A percentile compares a stretch with the other conserved stretches of the same genome.
Conservation (phyloP, 2,888 invertebrate species). For the Agelastica alni region DNA sequence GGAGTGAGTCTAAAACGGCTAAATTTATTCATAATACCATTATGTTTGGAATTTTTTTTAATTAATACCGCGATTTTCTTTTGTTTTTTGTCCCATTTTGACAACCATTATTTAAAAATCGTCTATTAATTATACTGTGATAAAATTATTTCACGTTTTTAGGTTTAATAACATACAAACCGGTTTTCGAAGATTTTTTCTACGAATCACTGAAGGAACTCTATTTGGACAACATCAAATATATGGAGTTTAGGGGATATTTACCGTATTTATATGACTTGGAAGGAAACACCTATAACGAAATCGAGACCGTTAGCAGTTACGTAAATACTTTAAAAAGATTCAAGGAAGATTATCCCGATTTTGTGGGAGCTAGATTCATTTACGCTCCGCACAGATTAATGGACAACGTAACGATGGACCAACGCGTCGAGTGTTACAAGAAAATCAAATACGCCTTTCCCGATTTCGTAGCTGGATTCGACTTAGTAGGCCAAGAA, state of each 20-base stretch:
- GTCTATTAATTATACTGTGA: no score
- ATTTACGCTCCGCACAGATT: conserved; percentile 63
- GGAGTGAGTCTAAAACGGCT: no score
- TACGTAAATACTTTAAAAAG: conserved; percentile 58
- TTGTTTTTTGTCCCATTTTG: no score
- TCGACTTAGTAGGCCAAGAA: conserved; percentile 82
- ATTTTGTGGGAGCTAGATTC: conserved; percentile 63
- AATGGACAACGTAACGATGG: conserved; percentile 54
- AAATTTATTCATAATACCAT: no score
- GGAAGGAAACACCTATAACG: conserved; percentile 58
- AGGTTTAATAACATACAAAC: conserved; percentile 57
- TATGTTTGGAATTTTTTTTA: no score
- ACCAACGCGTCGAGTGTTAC: conserved; percentile 34
- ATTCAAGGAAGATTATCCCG: conserved; percentile 61
- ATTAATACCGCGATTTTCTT: no score
- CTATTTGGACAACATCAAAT: conserved; percentile 66
- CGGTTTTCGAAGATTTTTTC: conserved; percentile 62
- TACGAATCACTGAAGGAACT: conserved; percentile 63
- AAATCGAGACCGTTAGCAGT: conserved; percentile 57
- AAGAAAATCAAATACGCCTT: conserved; percentile 27
- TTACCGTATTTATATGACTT: conserved; percentile 62
- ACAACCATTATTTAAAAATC: no score
- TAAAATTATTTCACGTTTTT: conserved; percentile 24
- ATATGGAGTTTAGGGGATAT: conserved; percentile 63
- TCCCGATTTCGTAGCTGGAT: conserved; percentile 73